Conservation (phyloP, 2,797 vertebrate species). For the Balearica regulorum region DNA sequence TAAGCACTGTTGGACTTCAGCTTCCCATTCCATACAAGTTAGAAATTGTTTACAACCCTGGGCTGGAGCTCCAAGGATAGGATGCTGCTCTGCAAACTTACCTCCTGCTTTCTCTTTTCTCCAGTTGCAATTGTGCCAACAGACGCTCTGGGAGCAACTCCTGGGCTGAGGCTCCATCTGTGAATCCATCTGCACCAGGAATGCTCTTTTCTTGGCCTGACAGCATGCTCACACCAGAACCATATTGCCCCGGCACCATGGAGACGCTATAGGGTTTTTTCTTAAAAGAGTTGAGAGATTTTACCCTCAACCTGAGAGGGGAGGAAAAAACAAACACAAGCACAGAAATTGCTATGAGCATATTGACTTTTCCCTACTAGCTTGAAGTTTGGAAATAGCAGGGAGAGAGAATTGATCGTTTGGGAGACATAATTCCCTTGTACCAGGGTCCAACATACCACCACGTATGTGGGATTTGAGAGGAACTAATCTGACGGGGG, state of each 20-base stretch:
- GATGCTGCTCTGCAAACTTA: background rate
- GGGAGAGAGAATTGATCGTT: background rate
- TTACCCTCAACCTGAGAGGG: slow-evolving; percentile 48
- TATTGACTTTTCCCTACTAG: background rate
- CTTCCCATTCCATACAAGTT: background rate
- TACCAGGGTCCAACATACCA: background rate
- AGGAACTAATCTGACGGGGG: background rate
- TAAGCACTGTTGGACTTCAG: background rate
- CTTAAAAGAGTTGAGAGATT: background rate
- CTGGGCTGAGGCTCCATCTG: slow-evolving; percentile 58
- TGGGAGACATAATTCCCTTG: background rate
- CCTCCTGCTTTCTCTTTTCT: slow-evolving; percentile 77
- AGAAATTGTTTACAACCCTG: background rate
- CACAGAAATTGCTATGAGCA: background rate
- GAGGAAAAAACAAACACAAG: background rate
- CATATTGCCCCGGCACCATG: background rate
- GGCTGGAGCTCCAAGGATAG: background rate
- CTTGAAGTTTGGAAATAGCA: background rate
- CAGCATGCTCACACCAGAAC: background rate
- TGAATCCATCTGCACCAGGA: slow-evolving; percentile 3
- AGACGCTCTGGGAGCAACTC: slow-evolving; percentile 78
- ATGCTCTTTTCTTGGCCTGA: background rate
- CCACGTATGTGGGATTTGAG: background rate
- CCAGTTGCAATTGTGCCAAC: slow-evolving; percentile 76
- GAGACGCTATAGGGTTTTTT: background rate